Conservation (phyloP, 2,113 vertebrate species). For the Caretta caretta region DNA sequence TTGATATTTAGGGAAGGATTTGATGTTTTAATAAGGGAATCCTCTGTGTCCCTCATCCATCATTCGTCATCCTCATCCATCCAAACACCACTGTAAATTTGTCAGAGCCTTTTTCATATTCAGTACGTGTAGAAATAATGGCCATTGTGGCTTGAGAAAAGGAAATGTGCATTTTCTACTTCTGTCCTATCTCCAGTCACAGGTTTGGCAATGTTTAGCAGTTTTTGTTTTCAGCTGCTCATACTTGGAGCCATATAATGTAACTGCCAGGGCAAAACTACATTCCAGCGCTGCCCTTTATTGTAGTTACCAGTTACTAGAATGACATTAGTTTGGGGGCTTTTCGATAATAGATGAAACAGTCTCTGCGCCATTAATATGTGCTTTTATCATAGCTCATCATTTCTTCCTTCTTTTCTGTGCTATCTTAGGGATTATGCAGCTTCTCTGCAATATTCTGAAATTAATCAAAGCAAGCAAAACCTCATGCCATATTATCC, state of each 20-base stretch:
- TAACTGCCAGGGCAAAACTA: conserved; percentile 38
- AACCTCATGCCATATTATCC: conserved; percentile 81
- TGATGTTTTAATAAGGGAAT: conserved; percentile 85
- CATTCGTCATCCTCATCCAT: conserved; percentile 80
- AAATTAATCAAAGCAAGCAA: conserved; percentile 85
- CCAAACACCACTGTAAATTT: conserved; percentile 81
- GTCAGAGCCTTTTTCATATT: conserved; percentile 83
- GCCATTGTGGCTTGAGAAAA: conserved; percentile 60
- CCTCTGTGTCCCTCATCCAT: conserved; percentile 80
- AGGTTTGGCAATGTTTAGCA: conserved; percentile 11
- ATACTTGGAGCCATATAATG: background rate
- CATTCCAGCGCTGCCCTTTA: conserved; percentile 42
- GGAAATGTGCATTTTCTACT: conserved; percentile 47
- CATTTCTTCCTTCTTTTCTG: conserved; percentile 63
- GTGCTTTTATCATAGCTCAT: conserved; percentile 72
- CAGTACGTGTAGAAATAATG: conserved; percentile 80
- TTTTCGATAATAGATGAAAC: conserved; percentile 28
- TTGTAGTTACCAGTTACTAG: conserved; percentile 59
- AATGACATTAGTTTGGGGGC: conserved; percentile 19
- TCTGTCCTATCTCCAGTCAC: conserved; percentile 48
- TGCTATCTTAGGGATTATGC: conserved; percentile 82
- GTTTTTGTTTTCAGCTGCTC: conserved; percentile 60
- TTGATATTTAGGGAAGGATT: conserved; percentile 77
- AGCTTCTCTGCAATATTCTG: conserved; percentile 82
- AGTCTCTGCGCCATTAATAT: conserved; percentile 54